Evolutionary conservation across 2,113 vertebrate species (phyloP).

Genomic region (Sorex araneus): DNA sequence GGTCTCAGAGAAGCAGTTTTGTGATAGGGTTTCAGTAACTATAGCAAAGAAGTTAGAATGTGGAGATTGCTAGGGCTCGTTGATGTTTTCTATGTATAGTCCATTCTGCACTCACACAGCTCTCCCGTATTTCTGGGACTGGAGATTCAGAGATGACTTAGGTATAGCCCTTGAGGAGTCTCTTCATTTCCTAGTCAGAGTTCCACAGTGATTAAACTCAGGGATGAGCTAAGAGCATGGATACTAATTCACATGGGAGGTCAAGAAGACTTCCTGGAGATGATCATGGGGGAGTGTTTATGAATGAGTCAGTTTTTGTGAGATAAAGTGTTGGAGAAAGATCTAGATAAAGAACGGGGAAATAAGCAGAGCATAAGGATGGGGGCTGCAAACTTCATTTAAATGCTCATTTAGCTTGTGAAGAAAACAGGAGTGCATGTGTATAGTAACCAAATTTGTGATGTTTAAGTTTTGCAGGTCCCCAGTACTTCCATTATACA

Average conservation of each 20-base stretch:
- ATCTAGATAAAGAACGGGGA: not conserved
- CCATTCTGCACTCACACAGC: not conserved
- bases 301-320: not conserved
- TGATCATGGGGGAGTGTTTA: not conserved
- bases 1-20: not conserved
- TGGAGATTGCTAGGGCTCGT: not conserved
- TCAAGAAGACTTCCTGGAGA: not conserved
- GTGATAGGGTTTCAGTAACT: not conserved
- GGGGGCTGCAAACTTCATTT: not conserved
- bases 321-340: constrained; percentile 2
- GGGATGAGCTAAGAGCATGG: not conserved
- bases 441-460: not conserved
- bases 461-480: not conserved
- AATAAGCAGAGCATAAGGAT: constrained; percentile 19
- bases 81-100: not conserved
- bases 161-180: not conserved
- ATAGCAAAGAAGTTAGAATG: not conserved
- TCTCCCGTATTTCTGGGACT: not conserved
- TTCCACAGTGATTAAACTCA: too few species aligned
- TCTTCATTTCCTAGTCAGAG: not conserved
- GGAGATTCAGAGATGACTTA: not conserved
- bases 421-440: not conserved
- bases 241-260: not conserved
- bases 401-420: not conserved
- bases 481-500: not conserved